Conservation (phyloP, 2,888 invertebrate genomes). For the Dorcus hopei region DNA sequence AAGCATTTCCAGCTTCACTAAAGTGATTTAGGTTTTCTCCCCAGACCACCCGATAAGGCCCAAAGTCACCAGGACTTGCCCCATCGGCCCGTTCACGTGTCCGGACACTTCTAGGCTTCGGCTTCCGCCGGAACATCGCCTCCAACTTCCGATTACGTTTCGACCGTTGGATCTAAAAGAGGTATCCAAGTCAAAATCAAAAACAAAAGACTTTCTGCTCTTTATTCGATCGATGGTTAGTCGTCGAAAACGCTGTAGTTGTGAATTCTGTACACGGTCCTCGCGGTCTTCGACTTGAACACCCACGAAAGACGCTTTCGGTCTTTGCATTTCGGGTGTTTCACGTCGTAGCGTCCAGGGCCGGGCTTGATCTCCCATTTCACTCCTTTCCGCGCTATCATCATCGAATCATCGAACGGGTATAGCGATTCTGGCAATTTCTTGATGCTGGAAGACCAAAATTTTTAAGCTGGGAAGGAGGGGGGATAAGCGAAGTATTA, state of each 20-base stretch:
- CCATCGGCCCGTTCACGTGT: constrained; percentile 24
- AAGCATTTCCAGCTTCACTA: not conserved
- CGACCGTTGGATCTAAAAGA: constrained; percentile 21
- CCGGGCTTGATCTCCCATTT: constrained; percentile 43
- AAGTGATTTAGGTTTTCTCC: not conserved
- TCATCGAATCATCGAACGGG: constrained; percentile 37
- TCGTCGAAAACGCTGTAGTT: constrained; percentile 26
- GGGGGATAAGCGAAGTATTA: not conserved
- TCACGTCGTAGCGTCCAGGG: constrained; percentile 41
- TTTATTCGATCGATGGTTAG: not conserved
- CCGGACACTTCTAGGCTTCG: constrained; percentile 11
- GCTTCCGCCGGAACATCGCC: constrained; percentile 26
- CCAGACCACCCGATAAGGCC: constrained; percentile 15
- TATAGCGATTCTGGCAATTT: constrained; percentile 21
- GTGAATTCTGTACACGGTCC: constrained; percentile 29
- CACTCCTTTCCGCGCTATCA: constrained; percentile 32
- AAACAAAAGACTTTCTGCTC: too few species aligned
- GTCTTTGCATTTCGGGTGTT: constrained; percentile 29
- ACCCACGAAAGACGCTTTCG: constrained; percentile 35
- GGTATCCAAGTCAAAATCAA: constrained; percentile 14
- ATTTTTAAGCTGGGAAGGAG: not conserved
- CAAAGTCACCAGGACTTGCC: constrained; percentile 18
- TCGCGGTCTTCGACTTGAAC: constrained; percentile 36
- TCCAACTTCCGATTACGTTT: constrained; percentile 32
- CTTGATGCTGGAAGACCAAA: constrained; percentile 13